Conservation (phyloP, 2,888 invertebrate species). For the Danaus chrysippus region DNA sequence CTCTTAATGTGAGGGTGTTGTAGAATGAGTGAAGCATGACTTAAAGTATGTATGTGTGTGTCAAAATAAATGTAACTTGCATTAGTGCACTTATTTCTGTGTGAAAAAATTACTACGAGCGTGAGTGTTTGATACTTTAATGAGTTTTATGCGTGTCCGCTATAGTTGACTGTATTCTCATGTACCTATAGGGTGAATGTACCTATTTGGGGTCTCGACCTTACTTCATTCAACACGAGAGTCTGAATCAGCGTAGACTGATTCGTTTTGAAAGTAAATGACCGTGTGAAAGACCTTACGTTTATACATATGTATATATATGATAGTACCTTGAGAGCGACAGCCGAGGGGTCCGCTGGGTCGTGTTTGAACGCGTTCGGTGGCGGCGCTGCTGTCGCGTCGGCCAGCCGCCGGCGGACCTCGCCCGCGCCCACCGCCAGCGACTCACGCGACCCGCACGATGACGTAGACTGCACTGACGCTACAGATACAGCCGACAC, state of each 20-base stretch:
- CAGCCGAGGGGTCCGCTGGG: conserved; percentile 98
- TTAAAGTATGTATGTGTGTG: too few relatives aligned
- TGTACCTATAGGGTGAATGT: too few relatives aligned
- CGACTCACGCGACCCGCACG: conserved; percentile 78
- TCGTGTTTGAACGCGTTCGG: conserved; percentile 91
- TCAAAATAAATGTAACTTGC: too few relatives aligned
- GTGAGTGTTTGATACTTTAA: too few relatives aligned
- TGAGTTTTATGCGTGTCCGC: too few relatives aligned
- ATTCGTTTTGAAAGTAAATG: not conserved
- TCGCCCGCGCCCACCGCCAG: conserved; percentile 91
- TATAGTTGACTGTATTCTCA: too few relatives aligned
- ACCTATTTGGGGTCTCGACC: too few relatives aligned
- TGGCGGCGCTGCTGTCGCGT: conserved; percentile 80
- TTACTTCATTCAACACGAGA: too few relatives aligned
- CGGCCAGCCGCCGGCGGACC: conserved; percentile 89
- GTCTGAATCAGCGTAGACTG: not conserved
- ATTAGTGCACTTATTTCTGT: too few relatives aligned
- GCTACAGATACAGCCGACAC: conserved; percentile 47
- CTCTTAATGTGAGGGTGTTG: too few relatives aligned
- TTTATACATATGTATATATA: not conserved
- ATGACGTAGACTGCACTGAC: conserved; percentile 61
- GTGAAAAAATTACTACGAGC: too few relatives aligned
- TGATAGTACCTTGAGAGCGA: conserved; percentile 88
- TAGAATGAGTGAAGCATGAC: too few relatives aligned
- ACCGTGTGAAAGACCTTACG: not conserved